phyloP scores from a whole-genome alignment of 2,888 invertebrate genomes.

The Margaritifera margaritifera region DNA sequence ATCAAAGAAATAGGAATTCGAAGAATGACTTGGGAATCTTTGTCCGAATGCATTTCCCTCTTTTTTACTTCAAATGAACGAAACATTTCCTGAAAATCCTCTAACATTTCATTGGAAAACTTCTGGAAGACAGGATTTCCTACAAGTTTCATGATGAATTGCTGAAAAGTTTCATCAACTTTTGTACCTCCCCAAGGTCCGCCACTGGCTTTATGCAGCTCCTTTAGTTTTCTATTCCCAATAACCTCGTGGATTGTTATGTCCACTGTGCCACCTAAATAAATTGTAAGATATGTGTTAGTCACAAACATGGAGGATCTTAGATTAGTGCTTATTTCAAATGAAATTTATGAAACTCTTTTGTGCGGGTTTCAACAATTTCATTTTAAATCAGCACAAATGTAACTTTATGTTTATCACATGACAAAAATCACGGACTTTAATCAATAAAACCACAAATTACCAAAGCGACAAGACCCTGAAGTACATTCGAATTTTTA shows the following conservation, averaged over 20 bases:
- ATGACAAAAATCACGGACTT: too few relatives aligned
- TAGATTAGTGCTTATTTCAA: too few relatives aligned
- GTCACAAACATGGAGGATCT: too few relatives aligned
- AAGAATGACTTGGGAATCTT: constrained; percentile 34
- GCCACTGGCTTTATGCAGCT: constrained; percentile 44
- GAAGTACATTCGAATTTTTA: too few relatives aligned
- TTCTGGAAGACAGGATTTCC: constrained; percentile 28
- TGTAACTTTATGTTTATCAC: too few relatives aligned
- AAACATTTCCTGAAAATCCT: constrained; percentile 38
- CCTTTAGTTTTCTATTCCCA: constrained; percentile 34
- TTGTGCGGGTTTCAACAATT: too few relatives aligned
- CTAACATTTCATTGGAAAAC: constrained; percentile 27
- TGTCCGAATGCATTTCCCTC: constrained; percentile 30
- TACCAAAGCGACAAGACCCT: too few relatives aligned
- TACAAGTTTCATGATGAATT: constrained; percentile 35
- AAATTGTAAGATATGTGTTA: too few relatives aligned
- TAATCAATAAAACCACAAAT: too few relatives aligned
- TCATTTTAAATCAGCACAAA: too few relatives aligned
- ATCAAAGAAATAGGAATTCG: constrained; percentile 23
- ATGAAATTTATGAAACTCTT: too few relatives aligned
- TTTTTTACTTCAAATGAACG: constrained; percentile 47
- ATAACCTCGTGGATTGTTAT: constrained; percentile 44
- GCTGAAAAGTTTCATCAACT: constrained; percentile 43
- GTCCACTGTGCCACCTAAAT: constrained; percentile 46
- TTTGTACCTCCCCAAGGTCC: constrained; percentile 49